Percentiles rank a stretch among this genome's conserved stretches.
These are phyloP conservation scores for Bombus sibiricus DNA, from an alignment of 1,140 invertebrate genomes.

Conservation along the genomic window DNA sequence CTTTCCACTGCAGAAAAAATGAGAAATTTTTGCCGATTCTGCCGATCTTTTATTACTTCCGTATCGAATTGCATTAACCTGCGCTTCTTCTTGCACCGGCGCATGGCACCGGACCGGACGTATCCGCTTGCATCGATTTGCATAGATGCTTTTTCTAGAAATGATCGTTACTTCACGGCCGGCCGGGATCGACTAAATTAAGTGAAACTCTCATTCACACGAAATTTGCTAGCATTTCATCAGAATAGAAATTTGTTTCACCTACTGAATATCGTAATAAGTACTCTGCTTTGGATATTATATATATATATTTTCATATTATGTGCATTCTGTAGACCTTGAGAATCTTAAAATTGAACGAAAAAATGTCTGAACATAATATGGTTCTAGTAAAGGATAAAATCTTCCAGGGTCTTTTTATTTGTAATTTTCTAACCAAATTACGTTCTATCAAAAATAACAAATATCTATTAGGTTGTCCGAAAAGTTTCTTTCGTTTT, in stretches of 20 bases:
- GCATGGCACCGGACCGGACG: neutral
- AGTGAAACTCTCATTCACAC: neutral
- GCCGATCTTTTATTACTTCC: conserved; percentile 3
- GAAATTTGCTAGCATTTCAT: neutral
- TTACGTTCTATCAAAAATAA: no score
- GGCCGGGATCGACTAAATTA: neutral
- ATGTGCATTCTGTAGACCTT: no score
- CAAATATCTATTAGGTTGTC: no score
- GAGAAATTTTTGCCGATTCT: neutral
- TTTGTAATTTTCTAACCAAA: no score
- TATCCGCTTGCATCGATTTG: conserved; percentile 4
- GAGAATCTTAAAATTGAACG: neutral
- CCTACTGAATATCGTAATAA: no score
- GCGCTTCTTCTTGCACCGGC: neutral
- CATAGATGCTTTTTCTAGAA: neutral
- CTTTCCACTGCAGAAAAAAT: neutral
- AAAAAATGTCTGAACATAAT: neutral
- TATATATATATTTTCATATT: no score
- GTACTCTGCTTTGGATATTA: no score
- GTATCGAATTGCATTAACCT: conserved; percentile 4
- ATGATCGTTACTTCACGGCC: neutral
- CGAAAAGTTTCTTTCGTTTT: no score
- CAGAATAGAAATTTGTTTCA: no score
- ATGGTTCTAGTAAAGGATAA: no score
- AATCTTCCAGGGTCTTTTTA: no score